Conservation (phyloP, 2,888 invertebrate species). For the Stomorhina lunata region DNA sequence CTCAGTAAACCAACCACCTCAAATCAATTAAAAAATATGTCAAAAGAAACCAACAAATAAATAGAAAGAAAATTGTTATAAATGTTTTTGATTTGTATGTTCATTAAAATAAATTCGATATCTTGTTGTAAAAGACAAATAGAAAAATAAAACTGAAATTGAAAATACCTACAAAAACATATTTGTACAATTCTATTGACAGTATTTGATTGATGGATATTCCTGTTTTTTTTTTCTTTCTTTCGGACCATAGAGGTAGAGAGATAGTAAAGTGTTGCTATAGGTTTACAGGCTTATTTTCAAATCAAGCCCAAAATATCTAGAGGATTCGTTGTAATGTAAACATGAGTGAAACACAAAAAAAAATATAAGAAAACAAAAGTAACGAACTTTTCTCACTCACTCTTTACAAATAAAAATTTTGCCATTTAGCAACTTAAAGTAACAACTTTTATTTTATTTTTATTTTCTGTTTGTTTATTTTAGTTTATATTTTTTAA, state of each 20-base stretch:
- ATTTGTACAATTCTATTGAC: background rate
- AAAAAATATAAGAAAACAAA: background rate
- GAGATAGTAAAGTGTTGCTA: conserved; percentile 4
- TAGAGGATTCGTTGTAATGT: background rate
- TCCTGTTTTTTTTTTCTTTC: background rate
- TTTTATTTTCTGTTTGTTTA: background rate
- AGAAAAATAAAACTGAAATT: background rate
- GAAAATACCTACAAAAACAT: background rate
- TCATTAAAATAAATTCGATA: conserved; percentile 24
- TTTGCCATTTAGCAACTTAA: conserved; percentile 2
- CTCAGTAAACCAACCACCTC: background rate
- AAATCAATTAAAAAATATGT: conserved; percentile 42
- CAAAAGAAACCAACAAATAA: background rate
- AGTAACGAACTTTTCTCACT: background rate
- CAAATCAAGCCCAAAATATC: conserved; percentile 13
- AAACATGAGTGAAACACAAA: background rate
- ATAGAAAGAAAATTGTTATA: background rate
- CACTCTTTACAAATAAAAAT: background rate
- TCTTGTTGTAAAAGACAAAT: background rate
- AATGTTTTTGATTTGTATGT: conserved; percentile 34
- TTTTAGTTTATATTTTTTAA: background rate
- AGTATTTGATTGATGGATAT: conserved; percentile 42
- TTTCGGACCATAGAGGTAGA: too few relatives aligned
- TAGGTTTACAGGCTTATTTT: background rate
- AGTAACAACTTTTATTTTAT: conserved; percentile 25